These are phyloP conservation scores for Trichacis sp. DNA, from an alignment of 2,888 invertebrate genomes.

Conservation along the genomic window DNA sequence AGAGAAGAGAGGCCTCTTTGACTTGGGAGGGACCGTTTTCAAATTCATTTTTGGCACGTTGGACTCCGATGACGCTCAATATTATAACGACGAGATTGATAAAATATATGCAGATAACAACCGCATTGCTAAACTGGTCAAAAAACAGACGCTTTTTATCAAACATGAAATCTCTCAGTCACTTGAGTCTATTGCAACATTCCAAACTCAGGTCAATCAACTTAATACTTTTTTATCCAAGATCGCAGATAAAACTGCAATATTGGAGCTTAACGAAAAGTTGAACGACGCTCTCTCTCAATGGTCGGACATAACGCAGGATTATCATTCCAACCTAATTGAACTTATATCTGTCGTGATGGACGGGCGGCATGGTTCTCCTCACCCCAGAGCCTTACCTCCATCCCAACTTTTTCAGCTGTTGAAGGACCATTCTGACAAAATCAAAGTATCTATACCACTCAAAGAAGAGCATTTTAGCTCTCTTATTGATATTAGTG, in stretches of 20 bases:
- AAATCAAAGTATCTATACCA: neutral
- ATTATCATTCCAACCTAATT: neutral
- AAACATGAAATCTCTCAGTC: neutral
- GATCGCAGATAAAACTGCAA: too few relatives aligned
- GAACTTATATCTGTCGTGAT: neutral
- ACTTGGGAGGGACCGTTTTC: slow-evolving; percentile 43
- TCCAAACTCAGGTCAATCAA: neutral
- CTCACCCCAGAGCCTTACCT: too few relatives aligned
- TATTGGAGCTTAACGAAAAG: too few relatives aligned
- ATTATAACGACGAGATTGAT: slow-evolving; percentile 46
- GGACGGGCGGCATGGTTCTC: neutral
- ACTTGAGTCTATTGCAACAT: neutral
- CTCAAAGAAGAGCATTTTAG: neutral
- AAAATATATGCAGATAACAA: slow-evolving; percentile 9
- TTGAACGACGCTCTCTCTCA: neutral
- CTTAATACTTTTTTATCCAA: too few relatives aligned
- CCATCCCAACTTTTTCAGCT: neutral
- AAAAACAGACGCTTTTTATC: neutral
- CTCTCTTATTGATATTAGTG: neutral
- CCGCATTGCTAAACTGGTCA: neutral
- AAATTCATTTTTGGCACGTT: slow-evolving; percentile 50
- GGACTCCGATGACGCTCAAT: slow-evolving; percentile 48
- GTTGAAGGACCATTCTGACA: neutral
- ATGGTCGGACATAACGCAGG: neutral
- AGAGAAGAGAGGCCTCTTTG: slow-evolving; percentile 43